A percentile compares a stretch with the other conserved stretches of the same genome.
These are phyloP conservation scores for Pangasius mekongensis DNA, from an alignment of 2,797 vertebrate genomes.

Conservation along the genomic window DNA sequence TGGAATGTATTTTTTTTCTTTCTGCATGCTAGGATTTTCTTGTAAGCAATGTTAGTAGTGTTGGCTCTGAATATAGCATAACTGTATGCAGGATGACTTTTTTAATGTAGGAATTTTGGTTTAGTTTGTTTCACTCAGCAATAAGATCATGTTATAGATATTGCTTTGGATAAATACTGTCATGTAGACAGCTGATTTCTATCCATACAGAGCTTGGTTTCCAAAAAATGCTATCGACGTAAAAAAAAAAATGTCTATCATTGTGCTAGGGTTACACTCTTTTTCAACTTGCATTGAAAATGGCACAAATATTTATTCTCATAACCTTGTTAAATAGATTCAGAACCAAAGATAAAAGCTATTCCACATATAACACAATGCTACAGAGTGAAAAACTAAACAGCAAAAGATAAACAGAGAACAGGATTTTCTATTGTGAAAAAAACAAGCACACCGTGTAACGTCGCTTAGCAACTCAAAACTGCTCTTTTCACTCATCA, in stretches of 20 bases:
- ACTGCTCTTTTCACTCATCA: background rate
- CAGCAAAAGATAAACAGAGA: conserved; percentile 10
- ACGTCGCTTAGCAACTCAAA: background rate
- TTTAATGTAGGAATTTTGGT: background rate
- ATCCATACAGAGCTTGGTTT: background rate
- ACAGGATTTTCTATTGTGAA: background rate
- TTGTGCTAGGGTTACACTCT: background rate
- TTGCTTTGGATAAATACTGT: background rate
- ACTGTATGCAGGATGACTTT: background rate
- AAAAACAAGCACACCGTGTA: conserved; percentile 7
- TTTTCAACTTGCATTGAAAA: background rate
- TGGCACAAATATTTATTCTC: background rate
- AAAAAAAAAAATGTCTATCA: background rate
- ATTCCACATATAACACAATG: background rate
- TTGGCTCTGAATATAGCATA: background rate
- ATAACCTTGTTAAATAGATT: background rate
- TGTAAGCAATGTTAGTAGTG: background rate
- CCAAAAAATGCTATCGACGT: background rate
- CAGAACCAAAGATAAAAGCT: background rate
- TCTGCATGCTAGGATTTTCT: background rate
- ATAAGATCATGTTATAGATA: background rate
- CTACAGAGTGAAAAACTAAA: background rate
- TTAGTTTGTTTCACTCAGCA: background rate
- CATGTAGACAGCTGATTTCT: background rate
- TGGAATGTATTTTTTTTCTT: background rate